phyloP scores from a whole-genome alignment of 2,797 vertebrate species.

The Poeciliopsis presidionis region DNA sequence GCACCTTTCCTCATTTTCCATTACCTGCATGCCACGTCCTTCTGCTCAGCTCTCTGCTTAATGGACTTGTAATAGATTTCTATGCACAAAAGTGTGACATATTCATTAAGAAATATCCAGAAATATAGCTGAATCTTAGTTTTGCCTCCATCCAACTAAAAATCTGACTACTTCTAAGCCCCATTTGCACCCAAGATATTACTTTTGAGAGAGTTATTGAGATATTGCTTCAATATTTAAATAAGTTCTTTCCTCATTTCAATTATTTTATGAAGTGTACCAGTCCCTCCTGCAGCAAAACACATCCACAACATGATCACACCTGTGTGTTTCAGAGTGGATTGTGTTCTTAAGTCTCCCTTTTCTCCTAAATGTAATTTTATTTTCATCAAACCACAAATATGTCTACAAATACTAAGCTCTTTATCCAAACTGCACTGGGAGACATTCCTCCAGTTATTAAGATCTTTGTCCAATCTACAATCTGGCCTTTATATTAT shows the following conservation, averaged over 20 bases:
- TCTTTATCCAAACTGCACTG: background rate
- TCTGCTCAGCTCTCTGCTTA: constrained; percentile 17
- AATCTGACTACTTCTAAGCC: background rate
- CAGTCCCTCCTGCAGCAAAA: background rate
- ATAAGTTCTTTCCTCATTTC: background rate
- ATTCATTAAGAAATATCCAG: background rate
- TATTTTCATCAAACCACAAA: background rate
- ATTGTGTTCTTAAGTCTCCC: background rate
- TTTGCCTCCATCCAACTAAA: background rate
- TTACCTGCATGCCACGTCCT: constrained; percentile 14
- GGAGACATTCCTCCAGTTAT: background rate
- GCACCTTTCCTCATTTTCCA: constrained; percentile 18
- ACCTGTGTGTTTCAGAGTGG: background rate
- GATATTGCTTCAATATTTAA: background rate
- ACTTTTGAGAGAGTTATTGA: background rate
- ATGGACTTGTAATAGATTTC: constrained; percentile 17
- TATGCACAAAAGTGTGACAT: constrained; percentile 4
- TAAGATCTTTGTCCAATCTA: background rate
- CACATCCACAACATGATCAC: background rate
- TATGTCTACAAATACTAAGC: background rate
- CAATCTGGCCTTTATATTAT: background rate
- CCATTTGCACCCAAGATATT: background rate
- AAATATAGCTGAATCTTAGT: background rate
- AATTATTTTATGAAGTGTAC: background rate
- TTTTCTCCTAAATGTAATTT: background rate